Conservation (phyloP, 2,888 invertebrate genomes). For the Diadegma fenestrale region DNA sequence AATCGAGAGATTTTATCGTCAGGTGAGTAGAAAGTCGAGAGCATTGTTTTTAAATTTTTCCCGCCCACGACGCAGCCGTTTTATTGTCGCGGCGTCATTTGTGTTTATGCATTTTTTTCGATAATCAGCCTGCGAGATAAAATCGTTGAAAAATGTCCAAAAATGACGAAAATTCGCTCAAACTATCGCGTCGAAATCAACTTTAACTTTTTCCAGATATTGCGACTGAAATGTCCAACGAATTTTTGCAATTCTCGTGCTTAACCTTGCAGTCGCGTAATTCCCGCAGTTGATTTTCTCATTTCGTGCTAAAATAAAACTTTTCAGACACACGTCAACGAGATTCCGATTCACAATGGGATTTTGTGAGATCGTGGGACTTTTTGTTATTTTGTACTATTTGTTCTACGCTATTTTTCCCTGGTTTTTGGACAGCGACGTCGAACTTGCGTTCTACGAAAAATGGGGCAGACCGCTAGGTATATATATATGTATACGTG, state of each 20-base stretch:
- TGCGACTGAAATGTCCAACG: not conserved
- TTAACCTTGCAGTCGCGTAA: slow-evolving; percentile 2
- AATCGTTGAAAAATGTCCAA: not conserved
- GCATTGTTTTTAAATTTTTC: slow-evolving; percentile 7
- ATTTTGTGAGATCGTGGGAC: slow-evolving; percentile 76
- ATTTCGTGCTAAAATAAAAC: slow-evolving; percentile 12
- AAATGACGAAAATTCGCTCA: not conserved
- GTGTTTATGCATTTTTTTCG: not conserved
- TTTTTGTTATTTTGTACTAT: slow-evolving; percentile 84
- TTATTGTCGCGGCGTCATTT: not conserved
- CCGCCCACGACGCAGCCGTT: not conserved
- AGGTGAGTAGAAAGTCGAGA: not conserved
- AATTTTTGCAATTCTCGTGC: not conserved
- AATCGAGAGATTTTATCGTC: not conserved
- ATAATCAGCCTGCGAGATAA: not conserved
- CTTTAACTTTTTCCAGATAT: not conserved
- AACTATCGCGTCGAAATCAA: not conserved
- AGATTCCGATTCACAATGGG: slow-evolving; percentile 65
- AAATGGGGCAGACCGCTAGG: slow-evolving; percentile 88
- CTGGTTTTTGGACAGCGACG: slow-evolving; percentile 87
- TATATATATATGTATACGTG: slow-evolving; percentile 80
- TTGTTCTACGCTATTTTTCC: slow-evolving; percentile 86
- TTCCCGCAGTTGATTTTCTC: slow-evolving; percentile 5
- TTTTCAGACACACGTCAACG: slow-evolving; percentile 41
- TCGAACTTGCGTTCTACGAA: slow-evolving; percentile 87